Conservation (phyloP, 2,888 invertebrate species). For the Noctua pronuba region DNA sequence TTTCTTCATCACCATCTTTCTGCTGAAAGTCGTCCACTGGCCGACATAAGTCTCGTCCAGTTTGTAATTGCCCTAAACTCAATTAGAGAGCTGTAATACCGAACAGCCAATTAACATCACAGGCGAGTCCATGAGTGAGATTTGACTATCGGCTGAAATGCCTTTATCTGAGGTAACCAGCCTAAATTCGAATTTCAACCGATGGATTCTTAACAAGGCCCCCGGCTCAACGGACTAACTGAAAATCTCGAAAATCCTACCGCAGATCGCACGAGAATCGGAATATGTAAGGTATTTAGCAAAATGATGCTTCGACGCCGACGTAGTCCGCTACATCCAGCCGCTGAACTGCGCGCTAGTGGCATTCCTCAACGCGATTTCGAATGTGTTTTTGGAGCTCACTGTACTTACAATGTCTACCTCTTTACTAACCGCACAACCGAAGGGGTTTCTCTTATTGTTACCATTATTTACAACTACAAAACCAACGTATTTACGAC, state of each 20-base stretch:
- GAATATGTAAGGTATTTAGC: constrained; percentile 88
- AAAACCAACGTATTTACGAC: neutral
- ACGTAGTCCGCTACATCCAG: constrained; percentile 49
- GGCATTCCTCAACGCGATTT: constrained; percentile 70
- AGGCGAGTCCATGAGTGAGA: constrained; percentile 35
- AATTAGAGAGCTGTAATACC: constrained; percentile 4
- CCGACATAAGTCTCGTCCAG: neutral
- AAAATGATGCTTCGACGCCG: constrained; percentile 73
- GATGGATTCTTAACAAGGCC: constrained; percentile 87
- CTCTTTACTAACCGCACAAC: neutral
- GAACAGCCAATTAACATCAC: constrained; percentile 19
- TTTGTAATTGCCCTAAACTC: neutral
- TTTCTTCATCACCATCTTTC: neutral
- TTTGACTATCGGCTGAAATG: constrained; percentile 70
- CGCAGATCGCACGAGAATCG: constrained; percentile 84
- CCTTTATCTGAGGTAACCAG: constrained; percentile 74
- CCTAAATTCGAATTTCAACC: constrained; percentile 81
- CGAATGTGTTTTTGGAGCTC: constrained; percentile 61
- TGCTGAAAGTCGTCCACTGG: neutral
- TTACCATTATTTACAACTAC: constrained; percentile 14
- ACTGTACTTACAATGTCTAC: constrained; percentile 18
- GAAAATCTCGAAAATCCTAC: constrained; percentile 89
- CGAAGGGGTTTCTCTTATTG: constrained; percentile 1
- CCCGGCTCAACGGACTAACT: constrained; percentile 73
- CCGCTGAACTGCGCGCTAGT: constrained; percentile 32